Conservation (phyloP, 92 coral and sea anemone species). For the Heliopora coerulea region DNA sequence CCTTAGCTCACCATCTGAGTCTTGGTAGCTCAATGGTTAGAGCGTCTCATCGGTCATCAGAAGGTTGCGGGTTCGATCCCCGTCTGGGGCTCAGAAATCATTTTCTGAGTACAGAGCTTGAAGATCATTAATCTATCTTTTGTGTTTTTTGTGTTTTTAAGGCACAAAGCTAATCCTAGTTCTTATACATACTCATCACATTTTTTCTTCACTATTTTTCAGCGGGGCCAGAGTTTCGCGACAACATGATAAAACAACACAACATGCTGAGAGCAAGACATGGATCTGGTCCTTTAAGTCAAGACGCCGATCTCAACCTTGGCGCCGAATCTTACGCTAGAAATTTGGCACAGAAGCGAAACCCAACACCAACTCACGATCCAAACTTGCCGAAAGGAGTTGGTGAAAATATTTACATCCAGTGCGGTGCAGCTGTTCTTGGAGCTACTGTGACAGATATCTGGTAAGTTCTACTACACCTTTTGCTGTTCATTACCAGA, state of each 20-base stretch:
- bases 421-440: background rate
- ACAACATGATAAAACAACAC: constrained; percentile 57
- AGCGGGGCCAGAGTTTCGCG: constrained; percentile 26
- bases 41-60: no score
- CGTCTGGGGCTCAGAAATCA: no score
- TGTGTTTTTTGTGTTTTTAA: no score
- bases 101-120: no score
- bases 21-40: no score
- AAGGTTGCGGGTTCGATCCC: no score
- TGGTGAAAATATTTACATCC: constrained; percentile 13
- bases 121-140: no score
- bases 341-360: background rate
- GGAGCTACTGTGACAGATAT: constrained; percentile 9
- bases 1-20: no score
- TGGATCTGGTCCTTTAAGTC: constrained; percentile 62
- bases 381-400: constrained; percentile 42
- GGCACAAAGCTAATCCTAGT: no score
- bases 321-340: constrained; percentile 67
- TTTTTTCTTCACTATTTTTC: no score
- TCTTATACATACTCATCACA: no score
- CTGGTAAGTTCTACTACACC: constrained; percentile 31
- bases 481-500: no score
- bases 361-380: constrained; percentile 11
- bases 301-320: constrained; percentile 63
- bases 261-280: constrained; percentile 71